Evolutionary conservation across 2,113 vertebrate species (phyloP).

Genomic region (Manacus vitellinus): DNA sequence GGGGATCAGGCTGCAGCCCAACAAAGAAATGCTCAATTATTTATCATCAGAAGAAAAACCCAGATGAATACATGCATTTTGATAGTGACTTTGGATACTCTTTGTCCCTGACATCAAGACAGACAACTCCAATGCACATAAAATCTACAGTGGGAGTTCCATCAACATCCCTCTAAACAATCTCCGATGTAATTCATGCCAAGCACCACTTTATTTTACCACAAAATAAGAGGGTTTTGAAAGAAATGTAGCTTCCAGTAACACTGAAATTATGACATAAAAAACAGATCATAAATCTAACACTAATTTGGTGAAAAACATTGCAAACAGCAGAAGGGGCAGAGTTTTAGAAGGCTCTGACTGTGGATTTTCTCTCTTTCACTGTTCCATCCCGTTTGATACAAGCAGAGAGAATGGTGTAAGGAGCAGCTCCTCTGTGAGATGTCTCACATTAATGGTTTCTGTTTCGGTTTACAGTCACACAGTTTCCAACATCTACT

Average conservation of each 20-base stretch:
- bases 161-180: background rate
- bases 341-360: background rate
- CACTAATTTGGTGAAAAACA: background rate
- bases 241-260: background rate
- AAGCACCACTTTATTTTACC: background rate
- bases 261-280: background rate
- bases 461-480: conserved; percentile 27
- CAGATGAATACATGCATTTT: background rate
- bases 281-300: background rate
- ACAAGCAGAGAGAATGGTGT: accelerated
- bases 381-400: accelerated
- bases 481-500: background rate
- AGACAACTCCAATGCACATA: background rate
- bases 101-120: background rate
- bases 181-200: background rate
- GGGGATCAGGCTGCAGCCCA: background rate
- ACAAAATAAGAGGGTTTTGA: background rate
- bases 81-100: background rate
- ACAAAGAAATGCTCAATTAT: conserved; percentile 41
- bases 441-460: background rate
- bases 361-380: accelerated
- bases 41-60: background rate
- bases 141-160: background rate
- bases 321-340: accelerated
- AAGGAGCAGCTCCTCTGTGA: background rate